Evolutionary conservation across 2,888 invertebrate genomes (phyloP).

Genomic region (Aspidiotus rigidus): DNA sequence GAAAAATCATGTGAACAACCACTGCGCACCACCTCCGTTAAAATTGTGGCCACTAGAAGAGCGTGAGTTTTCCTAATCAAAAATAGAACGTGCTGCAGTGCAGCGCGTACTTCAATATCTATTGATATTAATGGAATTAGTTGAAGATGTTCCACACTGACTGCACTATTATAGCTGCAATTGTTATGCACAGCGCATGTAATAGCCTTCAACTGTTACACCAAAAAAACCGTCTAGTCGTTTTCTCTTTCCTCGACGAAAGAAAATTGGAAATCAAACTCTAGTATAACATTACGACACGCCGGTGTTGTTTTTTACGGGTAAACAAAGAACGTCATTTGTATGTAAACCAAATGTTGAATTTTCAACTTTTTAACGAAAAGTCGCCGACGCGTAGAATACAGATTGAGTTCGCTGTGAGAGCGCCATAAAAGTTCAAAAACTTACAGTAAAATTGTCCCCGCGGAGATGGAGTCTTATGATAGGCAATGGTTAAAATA

Average conservation of each 20-base stretch:
- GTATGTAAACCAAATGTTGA: conserved; percentile 21
- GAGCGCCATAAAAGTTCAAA: conserved; percentile 22
- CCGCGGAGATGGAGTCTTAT: neutral
- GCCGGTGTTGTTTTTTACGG: neutral
- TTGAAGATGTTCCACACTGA: too few species aligned
- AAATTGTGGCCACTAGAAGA: too few species aligned
- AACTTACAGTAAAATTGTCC: conserved; percentile 6
- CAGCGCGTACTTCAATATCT: too few species aligned
- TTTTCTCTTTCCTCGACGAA: neutral
- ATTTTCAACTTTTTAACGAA: conserved; percentile 26
- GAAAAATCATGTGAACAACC: too few species aligned
- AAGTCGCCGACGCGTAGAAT: conserved; percentile 13
- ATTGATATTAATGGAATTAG: too few species aligned
- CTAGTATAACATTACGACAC: conserved; percentile 7
- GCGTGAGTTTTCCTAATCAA: too few species aligned
- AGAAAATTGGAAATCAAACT: neutral
- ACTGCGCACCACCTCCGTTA: too few species aligned
- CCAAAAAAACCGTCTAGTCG: neutral
- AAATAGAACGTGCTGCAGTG: too few species aligned
- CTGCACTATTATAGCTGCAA: neutral
- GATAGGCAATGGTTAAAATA: conserved; percentile 15
- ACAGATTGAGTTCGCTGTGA: conserved; percentile 15
- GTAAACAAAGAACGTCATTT: conserved; percentile 13
- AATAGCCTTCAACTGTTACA: neutral
- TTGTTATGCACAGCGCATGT: neutral